Conservation (phyloP, 2,113 vertebrate genomes). For the Gulo gulo region DNA sequence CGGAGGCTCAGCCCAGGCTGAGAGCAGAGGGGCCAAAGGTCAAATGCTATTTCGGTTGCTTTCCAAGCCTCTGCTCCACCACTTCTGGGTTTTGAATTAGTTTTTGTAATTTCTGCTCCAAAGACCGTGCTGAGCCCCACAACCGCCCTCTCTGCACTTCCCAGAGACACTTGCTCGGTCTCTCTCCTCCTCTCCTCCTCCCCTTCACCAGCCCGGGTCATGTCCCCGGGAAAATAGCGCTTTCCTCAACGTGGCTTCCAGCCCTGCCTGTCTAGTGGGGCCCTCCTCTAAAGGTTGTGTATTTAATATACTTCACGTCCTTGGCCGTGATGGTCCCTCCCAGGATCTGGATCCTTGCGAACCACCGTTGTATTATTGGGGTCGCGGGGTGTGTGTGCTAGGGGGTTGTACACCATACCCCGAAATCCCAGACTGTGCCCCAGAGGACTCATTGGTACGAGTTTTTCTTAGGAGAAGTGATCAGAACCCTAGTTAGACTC, state of each 20-base stretch:
- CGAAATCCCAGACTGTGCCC: background rate
- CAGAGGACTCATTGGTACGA: background rate
- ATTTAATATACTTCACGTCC: background rate
- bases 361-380: background rate
- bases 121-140: background rate
- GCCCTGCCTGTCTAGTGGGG: background rate
- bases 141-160: background rate
- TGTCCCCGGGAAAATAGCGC: background rate
- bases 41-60: constrained; percentile 58
- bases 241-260: background rate
- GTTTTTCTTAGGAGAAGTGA: background rate
- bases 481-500: background rate
- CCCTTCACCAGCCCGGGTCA: background rate
- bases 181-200: background rate
- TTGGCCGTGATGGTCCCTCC: background rate
- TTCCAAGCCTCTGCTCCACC: constrained; percentile 36
- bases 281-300: background rate
- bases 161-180: background rate
- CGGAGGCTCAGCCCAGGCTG: constrained; percentile 34
- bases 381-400: background rate
- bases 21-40: constrained; percentile 66
- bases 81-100: constrained; percentile 62
- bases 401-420: background rate
- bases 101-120: constrained; percentile 49
- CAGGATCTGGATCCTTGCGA: background rate